phyloP scores from a whole-genome alignment of 2,888 invertebrate species.

The Brassicogethes aeneus region DNA sequence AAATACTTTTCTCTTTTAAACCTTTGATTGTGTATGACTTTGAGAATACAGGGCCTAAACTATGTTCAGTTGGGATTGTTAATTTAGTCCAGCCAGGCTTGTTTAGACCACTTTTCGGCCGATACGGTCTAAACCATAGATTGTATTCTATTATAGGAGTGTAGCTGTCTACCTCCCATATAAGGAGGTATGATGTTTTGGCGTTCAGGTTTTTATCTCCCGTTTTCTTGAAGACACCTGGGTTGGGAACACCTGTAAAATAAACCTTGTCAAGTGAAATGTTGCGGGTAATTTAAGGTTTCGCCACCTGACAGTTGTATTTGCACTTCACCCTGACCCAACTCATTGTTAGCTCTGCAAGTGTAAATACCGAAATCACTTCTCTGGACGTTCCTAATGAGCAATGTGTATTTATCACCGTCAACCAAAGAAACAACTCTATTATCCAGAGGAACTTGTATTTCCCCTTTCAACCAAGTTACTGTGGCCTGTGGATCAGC shows the following conservation, averaged over 20 bases:
- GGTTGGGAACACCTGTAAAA: conserved; percentile 54
- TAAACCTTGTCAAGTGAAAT: not conserved
- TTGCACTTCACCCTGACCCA: conserved; percentile 60
- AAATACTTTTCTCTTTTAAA: conserved; percentile 61
- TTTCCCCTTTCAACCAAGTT: conserved; percentile 58
- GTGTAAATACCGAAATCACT: conserved; percentile 71
- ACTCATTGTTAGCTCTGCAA: conserved; percentile 65
- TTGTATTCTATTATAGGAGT: conserved; percentile 67
- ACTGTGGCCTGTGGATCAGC: conserved; percentile 62
- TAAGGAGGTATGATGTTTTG: conserved; percentile 54
- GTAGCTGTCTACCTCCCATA: conserved; percentile 81
- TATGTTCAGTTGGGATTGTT: conserved; percentile 58
- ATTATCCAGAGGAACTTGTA: conserved; percentile 43
- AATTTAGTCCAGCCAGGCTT: conserved; percentile 57
- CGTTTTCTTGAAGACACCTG: conserved; percentile 57
- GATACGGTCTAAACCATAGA: conserved; percentile 50
- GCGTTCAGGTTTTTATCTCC: conserved; percentile 42
- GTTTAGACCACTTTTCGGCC: conserved; percentile 40
- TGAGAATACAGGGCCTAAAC: conserved; percentile 64
- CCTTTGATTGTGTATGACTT: conserved; percentile 68
- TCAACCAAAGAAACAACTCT: conserved; percentile 41
- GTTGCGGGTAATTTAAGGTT: not conserved
- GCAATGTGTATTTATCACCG: conserved; percentile 51
- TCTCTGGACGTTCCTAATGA: conserved; percentile 58
- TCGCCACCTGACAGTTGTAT: conserved; percentile 62